Base-by-base conservation (phyloP, 2,797 vertebrate species). In the Gallinago stenura region DNA sequence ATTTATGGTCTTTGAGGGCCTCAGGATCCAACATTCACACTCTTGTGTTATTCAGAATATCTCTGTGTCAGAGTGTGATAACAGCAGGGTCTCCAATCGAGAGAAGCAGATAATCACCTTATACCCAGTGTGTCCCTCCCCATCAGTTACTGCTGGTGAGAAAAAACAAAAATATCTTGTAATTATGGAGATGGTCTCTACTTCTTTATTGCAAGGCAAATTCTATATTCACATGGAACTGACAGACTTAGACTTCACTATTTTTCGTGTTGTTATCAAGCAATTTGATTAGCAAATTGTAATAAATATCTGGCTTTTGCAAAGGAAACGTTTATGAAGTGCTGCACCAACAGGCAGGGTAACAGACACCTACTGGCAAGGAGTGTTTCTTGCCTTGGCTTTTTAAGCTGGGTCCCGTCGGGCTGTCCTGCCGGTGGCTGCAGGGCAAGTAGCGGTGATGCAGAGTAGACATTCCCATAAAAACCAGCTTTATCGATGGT, bases 181-280 rank as follows among this genome's bases (percentile, higher is more conserved):
- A 51, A 69, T 78, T 16, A 37, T 53, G 30, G 26, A 33, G 50
- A 13, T 53, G 22, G 53, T 48, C 48, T 57, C 73, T 30, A 18
- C 37, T 8, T 90, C 41, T 28, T 60, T 15, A 85, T 6, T 71
- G 28, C 70, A 30, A 53, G 51, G 89, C 57, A 97, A 97, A 97
- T 97, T 94, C 92, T 92, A 28, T 97, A 96, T 97, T 97, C 96
- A 80, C 78, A 94, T 56, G 80, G 87, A 95, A 90, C 91, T 93
- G 96, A 92, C 46, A 91, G 95, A 81, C 89, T 58, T 82, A 81
- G 90, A 65, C 87, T 94, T 93, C 66, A 68, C 61, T 89, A 83
- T 87, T 95, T 90, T 93, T 95, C 96, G 70, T 72, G 66, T 50
- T 87, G 30, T 68, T 93, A 65, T 61, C 76, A 92, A 80, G 65